phyloP scores from a whole-genome alignment of 2,888 invertebrate species.

The Diaperis boleti region DNA sequence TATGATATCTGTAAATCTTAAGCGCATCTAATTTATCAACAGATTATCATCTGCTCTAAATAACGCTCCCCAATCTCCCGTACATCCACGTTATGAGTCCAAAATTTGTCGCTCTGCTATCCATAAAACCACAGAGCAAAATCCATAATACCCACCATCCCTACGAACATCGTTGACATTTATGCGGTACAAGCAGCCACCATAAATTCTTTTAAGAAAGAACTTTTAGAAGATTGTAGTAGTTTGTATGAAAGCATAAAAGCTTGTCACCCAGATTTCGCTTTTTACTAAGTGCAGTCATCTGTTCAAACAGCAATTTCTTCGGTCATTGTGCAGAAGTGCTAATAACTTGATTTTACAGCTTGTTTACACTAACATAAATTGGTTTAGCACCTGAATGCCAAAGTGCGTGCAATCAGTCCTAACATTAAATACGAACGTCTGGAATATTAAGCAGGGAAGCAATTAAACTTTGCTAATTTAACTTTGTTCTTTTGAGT shows the following conservation, averaged over 20 bases:
- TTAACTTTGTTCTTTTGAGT: conserved; percentile 29
- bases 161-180: not conserved
- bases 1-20: too few species aligned
- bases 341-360: not conserved
- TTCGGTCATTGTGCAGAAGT: not conserved
- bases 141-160: conserved; percentile 3
- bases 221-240: conserved; percentile 3
- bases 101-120: not conserved
- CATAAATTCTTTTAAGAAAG: not conserved
- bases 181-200: not conserved
- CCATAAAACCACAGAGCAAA: conserved; percentile 1
- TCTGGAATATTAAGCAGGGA: conserved; percentile 28
- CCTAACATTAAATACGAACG: conserved; percentile 8
- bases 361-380: not conserved
- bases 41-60: too few species aligned
- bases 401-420: conserved; percentile 6
- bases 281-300: not conserved
- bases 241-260: conserved; percentile 1
- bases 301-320: not conserved
- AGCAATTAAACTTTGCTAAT: conserved; percentile 38
- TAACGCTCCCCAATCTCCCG: too few species aligned
- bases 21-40: too few species aligned
- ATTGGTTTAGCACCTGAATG: conserved; percentile 1
- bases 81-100: too few species aligned
- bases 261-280: not conserved